These are phyloP conservation scores for Blera fallax DNA, from an alignment of 2,888 invertebrate genomes.

Conservation along the genomic window DNA sequence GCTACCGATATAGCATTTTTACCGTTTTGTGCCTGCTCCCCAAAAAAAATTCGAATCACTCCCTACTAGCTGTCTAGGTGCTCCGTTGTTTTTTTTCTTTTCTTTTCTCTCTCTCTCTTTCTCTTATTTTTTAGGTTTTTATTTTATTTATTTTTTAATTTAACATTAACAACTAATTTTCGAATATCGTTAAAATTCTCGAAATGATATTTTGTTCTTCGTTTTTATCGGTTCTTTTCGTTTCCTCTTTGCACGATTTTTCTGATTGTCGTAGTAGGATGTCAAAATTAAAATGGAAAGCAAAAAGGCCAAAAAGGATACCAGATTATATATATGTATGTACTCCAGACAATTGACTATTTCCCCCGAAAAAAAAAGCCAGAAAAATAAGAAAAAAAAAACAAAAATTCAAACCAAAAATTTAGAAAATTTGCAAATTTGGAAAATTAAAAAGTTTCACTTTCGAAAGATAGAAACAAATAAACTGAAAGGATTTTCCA, in stretches of 20 bases:
- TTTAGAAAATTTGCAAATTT: not conserved
- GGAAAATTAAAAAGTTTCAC: not conserved
- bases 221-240: not conserved
- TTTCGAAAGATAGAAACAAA: conserved; percentile 1
- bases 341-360: conserved; percentile 51
- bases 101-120: no score
- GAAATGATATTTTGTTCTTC: not conserved
- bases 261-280: conserved; percentile 22
- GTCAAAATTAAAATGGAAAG: conserved; percentile 50
- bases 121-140: not conserved
- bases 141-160: conserved; percentile 4
- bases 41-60: conserved; percentile 5
- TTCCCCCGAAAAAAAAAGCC: conserved; percentile 3
- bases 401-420: not conserved
- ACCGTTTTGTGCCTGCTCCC: conserved; percentile 42
- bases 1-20: conserved; percentile 71
- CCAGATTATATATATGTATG: conserved; percentile 19
- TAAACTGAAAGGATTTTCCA: not conserved
- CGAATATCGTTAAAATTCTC: not conserved
- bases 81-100: not conserved
- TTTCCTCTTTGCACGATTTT: conserved; percentile 1
- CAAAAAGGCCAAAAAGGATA: conserved; percentile 42
- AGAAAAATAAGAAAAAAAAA: conserved; percentile 5
- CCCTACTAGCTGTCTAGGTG: conserved; percentile 4
- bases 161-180: not conserved